A percentile compares a stretch with the other conserved stretches of the same genome.
Evolutionary conservation across 2,888 invertebrate species (phyloP).

Genomic region (Notodonta dromedarius): DNA sequence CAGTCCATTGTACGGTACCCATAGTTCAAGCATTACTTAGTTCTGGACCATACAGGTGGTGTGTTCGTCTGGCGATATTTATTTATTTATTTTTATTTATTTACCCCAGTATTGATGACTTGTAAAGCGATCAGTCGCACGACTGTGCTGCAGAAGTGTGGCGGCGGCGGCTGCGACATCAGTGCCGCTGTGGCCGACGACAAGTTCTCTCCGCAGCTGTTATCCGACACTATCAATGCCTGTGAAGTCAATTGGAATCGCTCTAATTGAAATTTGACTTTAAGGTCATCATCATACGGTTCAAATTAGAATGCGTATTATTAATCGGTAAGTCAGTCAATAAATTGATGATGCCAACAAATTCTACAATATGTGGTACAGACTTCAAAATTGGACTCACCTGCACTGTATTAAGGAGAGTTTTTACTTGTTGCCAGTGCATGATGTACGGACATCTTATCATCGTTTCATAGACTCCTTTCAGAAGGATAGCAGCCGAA

Average conservation of each 20-base stretch:
- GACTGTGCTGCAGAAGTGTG: constrained; percentile 98
- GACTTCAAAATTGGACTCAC: constrained; percentile 68
- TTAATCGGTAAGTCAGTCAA: too few relatives aligned
- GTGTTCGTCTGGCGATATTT: too few relatives aligned
- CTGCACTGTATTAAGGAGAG: constrained; percentile 93
- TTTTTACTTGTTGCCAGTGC: constrained; percentile 97
- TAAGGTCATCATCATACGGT: not conserved
- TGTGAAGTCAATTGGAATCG: constrained; percentile 53
- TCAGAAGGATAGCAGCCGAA: constrained; percentile 96
- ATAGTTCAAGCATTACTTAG: too few relatives aligned
- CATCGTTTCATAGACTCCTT: constrained; percentile 97
- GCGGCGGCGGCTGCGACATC: constrained; percentile 96
- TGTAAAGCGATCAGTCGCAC: constrained; percentile 97
- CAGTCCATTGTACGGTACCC: too few relatives aligned
- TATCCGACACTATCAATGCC: constrained; percentile 92
- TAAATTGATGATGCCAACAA: too few relatives aligned
- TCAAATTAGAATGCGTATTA: not conserved
- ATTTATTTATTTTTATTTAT: constrained; percentile 44
- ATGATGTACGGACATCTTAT: constrained; percentile 97
- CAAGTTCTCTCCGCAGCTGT: constrained; percentile 87
- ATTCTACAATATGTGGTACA: not conserved
- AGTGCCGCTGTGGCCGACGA: constrained; percentile 93
- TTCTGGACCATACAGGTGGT: too few relatives aligned
- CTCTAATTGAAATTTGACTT: not conserved
- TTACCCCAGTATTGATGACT: constrained; percentile 95